Evolutionary conservation across 2,888 invertebrate species (phyloP), one percentile per base, ranked within the genome.

Genomic region (Caenorhabditis wallacei): DNA sequence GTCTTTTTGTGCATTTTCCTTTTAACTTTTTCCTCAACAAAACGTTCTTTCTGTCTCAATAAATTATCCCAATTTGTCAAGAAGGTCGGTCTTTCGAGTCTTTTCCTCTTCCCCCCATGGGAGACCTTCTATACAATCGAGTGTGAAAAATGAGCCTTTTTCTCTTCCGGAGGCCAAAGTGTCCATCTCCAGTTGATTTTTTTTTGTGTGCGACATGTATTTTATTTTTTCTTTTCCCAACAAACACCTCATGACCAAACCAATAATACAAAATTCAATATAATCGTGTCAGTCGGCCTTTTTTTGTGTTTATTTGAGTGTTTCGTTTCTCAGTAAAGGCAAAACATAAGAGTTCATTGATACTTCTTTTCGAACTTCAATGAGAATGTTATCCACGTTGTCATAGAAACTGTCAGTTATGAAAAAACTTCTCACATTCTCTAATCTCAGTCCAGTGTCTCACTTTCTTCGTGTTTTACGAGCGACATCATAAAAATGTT

Each of bases 31-130:
- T 43, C 48, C 20, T 46, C 24, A n/a, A 16, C 57, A 26, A 46
- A 57, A 59, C 63, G 30, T 71, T 59, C 71, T 54, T 48, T 37
- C 40, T n/a, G 43, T 70, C 74, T 56, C 75, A 76, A 76, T 76
- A 76, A 76, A 69, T 76, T 76, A 76, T 76, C 59, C 69, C 76
- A 76, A 76, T 76, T 76, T 76, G 76, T 76, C 76, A 76, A 69
- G 64, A 64, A 76, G 76, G 69, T 69, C 69, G 76, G 68, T 30
- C 30, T 53, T 69, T 61, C 48, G 37, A 46, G 46, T 46, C 35
- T 35, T 35, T 57, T 20, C 8, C 13, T 18, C 30, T 8, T n/a
- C 54, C 24, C 56, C 75, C 51, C 57, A 35, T 22, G 68, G 68
- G 61, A 51, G 43, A 46, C 48, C 61, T 61, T 76, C 76, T 76